A percentile compares a stretch with the other conserved stretches of the same genome.
phyloP scores from a whole-genome alignment of 2,888 invertebrate species.

The Drosophila borborema region DNA sequence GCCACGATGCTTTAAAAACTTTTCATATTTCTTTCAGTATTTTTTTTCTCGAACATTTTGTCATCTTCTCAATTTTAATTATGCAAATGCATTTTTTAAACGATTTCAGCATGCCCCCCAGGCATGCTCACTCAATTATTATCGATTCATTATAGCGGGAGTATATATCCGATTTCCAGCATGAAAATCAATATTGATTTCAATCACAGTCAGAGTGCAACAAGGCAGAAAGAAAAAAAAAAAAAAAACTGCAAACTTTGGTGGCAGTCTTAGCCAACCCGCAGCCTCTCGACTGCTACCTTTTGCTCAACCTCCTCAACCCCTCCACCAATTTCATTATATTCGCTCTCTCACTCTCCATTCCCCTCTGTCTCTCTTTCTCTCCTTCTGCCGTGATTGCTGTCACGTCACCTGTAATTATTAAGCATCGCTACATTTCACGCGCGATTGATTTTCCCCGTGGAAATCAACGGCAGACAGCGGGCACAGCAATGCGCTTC shows the following conservation, averaged over 20 bases:
- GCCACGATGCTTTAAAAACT: not conserved
- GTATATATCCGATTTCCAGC: constrained; percentile 17
- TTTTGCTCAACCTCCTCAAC: not conserved
- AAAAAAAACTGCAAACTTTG: constrained; percentile 54
- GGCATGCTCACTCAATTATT: constrained; percentile 33
- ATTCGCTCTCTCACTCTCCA: not conserved
- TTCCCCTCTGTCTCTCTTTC: not conserved
- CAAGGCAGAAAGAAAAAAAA: not conserved
- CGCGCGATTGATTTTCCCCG: constrained; percentile 66
- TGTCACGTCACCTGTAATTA: constrained; percentile 61
- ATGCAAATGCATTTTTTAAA: constrained; percentile 50
- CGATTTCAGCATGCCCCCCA: constrained; percentile 14
- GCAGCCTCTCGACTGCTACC: constrained; percentile 27
- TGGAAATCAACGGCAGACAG: constrained; percentile 35
- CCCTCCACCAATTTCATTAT: constrained; percentile 12
- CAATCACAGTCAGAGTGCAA: constrained; percentile 65
- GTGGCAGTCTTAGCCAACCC: constrained; percentile 18
- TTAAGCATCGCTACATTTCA: constrained; percentile 57
- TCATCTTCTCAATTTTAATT: constrained; percentile 44
- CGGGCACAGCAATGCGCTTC: constrained; percentile 32
- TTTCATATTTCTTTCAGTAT: not conserved
- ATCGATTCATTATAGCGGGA: constrained; percentile 26
- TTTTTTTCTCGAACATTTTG: constrained; percentile 9
- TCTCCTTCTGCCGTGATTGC: not conserved
- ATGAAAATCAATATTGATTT: constrained; percentile 67